Evolutionary conservation across 2,113 vertebrate genomes (phyloP).

Genomic region (Cnemophilus loriae): DNA sequence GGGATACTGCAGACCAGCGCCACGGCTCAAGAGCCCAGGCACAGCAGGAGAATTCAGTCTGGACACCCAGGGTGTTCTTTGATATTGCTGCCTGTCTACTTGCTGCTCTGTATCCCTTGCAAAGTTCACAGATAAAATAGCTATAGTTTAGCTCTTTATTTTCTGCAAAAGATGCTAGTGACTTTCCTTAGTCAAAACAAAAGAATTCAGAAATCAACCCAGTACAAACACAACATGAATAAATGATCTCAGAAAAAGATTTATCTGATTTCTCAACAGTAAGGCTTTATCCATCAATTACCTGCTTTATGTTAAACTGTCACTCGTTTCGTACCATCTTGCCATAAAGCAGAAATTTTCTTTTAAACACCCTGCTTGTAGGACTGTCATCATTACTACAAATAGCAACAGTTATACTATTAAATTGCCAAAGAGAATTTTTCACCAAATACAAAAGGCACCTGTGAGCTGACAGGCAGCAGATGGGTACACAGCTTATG

Average conservation of each 20-base stretch:
- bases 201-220: neutral
- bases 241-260: neutral
- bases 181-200: neutral
- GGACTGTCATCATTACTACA: neutral
- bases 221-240: neutral
- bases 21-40: neutral
- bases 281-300: neutral
- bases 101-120: neutral
- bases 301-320: slow-evolving; percentile 33
- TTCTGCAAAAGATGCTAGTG: neutral
- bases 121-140: neutral
- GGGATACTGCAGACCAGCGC: neutral
- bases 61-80: neutral
- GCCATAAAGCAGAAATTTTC: neutral
- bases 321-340: slow-evolving; percentile 38
- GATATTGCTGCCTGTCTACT: neutral
- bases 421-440: neutral
- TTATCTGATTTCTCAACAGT: neutral
- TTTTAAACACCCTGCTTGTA: slow-evolving; percentile 1
- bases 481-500: neutral
- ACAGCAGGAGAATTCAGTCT: neutral
- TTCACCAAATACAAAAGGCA: neutral
- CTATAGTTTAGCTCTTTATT: neutral
- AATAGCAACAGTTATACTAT: neutral
- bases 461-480: slow-evolving; percentile 1